phyloP scores from a whole-genome alignment of 2,113 vertebrate genomes.

The Sebastes schlegelii region DNA sequence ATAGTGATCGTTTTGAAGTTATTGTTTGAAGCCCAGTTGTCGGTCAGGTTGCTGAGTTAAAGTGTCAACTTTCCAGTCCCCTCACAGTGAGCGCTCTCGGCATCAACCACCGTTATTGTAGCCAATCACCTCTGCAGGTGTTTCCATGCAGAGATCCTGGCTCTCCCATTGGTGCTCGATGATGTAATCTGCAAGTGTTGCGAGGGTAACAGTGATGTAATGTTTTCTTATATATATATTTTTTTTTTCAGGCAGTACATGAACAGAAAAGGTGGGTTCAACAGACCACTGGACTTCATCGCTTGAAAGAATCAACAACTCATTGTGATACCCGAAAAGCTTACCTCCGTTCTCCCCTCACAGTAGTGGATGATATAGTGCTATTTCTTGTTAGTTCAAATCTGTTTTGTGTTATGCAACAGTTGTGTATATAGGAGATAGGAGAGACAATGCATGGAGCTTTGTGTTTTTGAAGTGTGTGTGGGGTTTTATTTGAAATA shows the following conservation, averaged over 20 bases:
- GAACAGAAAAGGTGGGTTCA: conserved; percentile 99
- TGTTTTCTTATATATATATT: conserved; percentile 79
- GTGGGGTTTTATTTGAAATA: conserved; percentile 56
- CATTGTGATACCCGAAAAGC: not conserved
- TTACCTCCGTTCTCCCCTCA: not conserved
- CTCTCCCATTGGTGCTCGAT: conserved; percentile 82
- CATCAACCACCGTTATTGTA: conserved; percentile 57
- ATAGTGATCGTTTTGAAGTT: not conserved
- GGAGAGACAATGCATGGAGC: not conserved
- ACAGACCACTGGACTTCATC: conserved; percentile 98
- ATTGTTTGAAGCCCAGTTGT: not conserved
- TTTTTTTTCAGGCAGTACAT: conserved; percentile 93
- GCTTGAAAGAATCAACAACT: conserved; percentile 82
- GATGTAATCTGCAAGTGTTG: conserved; percentile 86
- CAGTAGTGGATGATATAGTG: not conserved
- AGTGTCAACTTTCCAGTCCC: conserved; percentile 39
- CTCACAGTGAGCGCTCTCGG: conserved; percentile 20
- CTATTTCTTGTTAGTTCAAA: conserved; percentile 20
- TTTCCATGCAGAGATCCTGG: conserved; percentile 76
- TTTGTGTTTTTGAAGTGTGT: conserved; percentile 25
- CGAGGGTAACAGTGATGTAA: conserved; percentile 83
- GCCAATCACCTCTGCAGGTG: conserved; percentile 84
- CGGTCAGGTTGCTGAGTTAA: conserved; percentile 15
- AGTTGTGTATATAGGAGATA: conserved; percentile 19
- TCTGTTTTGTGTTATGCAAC: conserved; percentile 27